Evolutionary conservation across 2,113 vertebrate genomes (phyloP).

Genomic region (Myotis brandtii): DNA sequence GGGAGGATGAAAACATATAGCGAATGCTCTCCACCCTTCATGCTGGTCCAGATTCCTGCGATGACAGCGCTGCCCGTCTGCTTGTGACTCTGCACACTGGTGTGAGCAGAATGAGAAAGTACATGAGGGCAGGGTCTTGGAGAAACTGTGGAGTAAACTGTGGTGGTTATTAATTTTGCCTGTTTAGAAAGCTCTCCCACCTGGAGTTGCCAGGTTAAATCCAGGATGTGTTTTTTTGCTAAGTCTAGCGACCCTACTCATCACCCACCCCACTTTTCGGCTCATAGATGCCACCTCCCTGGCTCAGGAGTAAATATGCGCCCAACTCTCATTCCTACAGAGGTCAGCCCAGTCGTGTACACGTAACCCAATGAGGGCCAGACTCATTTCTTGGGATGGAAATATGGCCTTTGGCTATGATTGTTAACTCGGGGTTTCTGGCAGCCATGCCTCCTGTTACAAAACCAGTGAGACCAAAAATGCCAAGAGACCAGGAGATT

Average conservation of each 20-base stretch:
- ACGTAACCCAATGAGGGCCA: background rate
- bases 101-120: background rate
- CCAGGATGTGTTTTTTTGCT: background rate
- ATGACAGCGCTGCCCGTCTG: background rate
- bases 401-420: background rate
- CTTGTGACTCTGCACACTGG: background rate
- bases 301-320: background rate
- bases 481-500: background rate
- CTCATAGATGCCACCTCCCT: background rate
- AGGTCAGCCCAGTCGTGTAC: background rate
- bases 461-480: background rate
- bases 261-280: background rate
- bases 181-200: background rate
- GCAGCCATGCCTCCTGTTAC: background rate
- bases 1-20: background rate
- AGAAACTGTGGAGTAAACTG: background rate
- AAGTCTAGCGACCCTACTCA: background rate
- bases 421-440: background rate
- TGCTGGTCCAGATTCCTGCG: background rate
- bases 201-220: background rate
- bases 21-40: background rate
- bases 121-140: background rate
- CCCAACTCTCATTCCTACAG: constrained; percentile 10
- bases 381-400: background rate
- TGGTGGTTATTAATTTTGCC: background rate